Percentiles rank a stretch among this genome's conserved stretches.
These are phyloP conservation scores for Biston stratarius DNA, from an alignment of 2,888 invertebrate species.

Conservation along the genomic window DNA sequence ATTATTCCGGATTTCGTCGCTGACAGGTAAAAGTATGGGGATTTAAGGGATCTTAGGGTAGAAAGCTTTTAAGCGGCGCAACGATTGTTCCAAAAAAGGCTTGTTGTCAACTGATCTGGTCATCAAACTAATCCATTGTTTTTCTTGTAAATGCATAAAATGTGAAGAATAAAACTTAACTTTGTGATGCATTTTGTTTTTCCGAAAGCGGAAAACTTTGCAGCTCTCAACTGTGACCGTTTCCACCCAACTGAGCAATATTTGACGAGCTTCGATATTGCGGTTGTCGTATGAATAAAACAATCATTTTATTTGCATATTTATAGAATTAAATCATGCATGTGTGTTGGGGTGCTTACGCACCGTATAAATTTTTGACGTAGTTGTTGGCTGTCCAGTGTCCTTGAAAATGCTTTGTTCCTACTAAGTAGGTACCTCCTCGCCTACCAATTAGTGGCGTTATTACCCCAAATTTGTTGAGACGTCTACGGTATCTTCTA, in stretches of 20 bases:
- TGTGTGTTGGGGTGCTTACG: not conserved
- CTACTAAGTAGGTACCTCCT: not conserved
- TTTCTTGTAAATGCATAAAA: too few relatives aligned
- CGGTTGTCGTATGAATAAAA: constrained; percentile 28
- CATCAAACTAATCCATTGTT: too few relatives aligned
- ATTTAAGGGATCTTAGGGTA: constrained; percentile 2
- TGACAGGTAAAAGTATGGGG: not conserved
- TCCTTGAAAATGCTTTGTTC: not conserved
- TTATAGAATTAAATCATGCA: constrained; percentile 5
- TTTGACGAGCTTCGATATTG: constrained; percentile 1
- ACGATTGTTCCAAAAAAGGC: not conserved
- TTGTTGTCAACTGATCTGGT: not conserved
- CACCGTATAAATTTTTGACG: not conserved
- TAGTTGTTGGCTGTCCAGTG: not conserved
- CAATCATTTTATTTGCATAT: constrained; percentile 26
- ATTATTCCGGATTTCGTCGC: not conserved
- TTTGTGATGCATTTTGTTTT: too few relatives aligned
- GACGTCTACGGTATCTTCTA: not conserved
- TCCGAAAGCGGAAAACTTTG: not conserved
- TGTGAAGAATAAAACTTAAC: too few relatives aligned
- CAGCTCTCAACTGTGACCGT: not conserved
- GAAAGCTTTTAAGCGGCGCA: not conserved
- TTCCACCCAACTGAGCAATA: not conserved
- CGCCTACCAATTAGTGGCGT: not conserved
- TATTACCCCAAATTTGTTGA: not conserved